A percentile compares a stretch with the other conserved stretches of the same genome.
phyloP scores from a whole-genome alignment of 2,113 vertebrate genomes.

The Nyctereutes procyonoides region DNA sequence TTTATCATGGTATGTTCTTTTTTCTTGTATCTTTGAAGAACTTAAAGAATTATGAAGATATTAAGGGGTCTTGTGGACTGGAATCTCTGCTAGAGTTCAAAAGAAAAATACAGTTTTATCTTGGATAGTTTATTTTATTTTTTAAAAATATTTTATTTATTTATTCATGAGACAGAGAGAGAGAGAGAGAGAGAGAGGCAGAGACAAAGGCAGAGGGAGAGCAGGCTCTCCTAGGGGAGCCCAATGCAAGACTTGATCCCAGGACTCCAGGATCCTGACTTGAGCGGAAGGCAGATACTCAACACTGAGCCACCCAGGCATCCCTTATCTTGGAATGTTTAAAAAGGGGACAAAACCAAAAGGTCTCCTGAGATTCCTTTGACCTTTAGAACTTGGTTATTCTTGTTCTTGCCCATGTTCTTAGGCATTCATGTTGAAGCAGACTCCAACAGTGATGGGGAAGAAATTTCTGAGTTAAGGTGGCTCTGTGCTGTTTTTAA shows the following conservation, averaged over 20 bases:
- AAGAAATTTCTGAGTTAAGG: neutral
- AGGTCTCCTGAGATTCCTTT: neutral
- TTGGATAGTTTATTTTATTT: neutral
- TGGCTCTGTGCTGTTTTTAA: neutral
- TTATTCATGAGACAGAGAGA: too few species aligned
- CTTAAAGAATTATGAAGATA: neutral
- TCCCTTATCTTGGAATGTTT: neutral
- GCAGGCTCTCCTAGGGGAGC: too few species aligned
- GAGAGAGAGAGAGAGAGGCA: too few species aligned
- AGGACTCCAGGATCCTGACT: too few species aligned
- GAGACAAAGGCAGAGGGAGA: too few species aligned
- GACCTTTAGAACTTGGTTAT: neutral
- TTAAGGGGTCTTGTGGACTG: neutral
- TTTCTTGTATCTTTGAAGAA: neutral
- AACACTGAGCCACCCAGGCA: too few species aligned
- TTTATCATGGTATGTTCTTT: neutral
- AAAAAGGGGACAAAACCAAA: neutral
- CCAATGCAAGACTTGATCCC: too few species aligned
- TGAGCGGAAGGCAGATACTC: too few species aligned
- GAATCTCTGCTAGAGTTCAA: neutral
- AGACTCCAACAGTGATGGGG: neutral
- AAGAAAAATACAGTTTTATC: neutral
- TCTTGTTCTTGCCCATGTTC: neutral
- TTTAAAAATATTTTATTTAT: too few species aligned
- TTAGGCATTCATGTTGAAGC: neutral